These are phyloP conservation scores for Cercopithecus petaurista DNA, from an alignment of 2,797 vertebrate species.

Conservation along the genomic window DNA sequence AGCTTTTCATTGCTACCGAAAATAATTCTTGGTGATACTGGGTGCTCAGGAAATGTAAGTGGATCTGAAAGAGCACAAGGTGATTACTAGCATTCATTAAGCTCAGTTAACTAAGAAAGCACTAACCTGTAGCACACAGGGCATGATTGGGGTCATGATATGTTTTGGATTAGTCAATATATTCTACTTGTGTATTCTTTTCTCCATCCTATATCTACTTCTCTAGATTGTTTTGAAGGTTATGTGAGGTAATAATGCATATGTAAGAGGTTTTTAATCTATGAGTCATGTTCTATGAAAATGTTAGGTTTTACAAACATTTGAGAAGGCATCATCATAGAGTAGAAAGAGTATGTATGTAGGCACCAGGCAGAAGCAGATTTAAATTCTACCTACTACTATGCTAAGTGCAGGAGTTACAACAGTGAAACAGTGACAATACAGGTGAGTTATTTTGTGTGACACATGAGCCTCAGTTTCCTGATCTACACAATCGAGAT, in stretches of 20 bases:
- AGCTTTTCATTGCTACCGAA: neutral
- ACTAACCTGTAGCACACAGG: neutral
- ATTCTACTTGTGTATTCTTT: neutral
- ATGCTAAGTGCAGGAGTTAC: neutral
- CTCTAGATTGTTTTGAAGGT: neutral
- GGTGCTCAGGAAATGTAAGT: neutral
- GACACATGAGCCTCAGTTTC: neutral
- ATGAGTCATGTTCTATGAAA: neutral
- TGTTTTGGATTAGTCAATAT: neutral
- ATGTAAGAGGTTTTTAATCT: neutral
- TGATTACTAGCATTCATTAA: neutral
- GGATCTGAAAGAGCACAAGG: neutral
- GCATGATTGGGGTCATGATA: neutral
- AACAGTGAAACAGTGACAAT: neutral
- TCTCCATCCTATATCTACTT: neutral
- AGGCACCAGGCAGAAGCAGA: neutral
- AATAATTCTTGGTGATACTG: neutral
- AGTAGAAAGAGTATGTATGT: neutral
- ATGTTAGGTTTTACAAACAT: neutral
- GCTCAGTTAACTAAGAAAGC: neutral
- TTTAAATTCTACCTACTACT: constrained; percentile 5
- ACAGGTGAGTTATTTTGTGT: neutral
- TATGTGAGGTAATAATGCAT: neutral
- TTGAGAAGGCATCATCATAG: neutral
- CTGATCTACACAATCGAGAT: neutral